Base-by-base conservation (phyloP, 1,140 invertebrate species). In the Zaprionus ghesquierei region DNA sequence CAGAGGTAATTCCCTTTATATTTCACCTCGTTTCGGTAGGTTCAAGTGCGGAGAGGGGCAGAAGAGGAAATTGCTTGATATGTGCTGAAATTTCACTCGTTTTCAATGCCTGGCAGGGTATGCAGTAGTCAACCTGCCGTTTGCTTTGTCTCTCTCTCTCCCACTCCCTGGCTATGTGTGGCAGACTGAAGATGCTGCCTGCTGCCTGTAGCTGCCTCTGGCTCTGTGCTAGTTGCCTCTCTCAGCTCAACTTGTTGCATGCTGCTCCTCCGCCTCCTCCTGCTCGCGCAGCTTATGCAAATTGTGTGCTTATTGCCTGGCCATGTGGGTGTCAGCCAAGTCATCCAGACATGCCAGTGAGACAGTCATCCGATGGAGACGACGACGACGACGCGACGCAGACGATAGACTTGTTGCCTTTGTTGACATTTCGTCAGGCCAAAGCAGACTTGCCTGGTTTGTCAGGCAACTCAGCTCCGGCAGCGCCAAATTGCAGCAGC, bases 351-450 rank as follows among this genome's bases (percentile, higher is more conserved):
- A 80, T 68, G 25, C 38, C 60, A 56, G 41, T 25, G 33, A 64
- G 51, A 15, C 38, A 56, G 46, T 25, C 50, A 53, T 59, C 54
- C 41, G 31, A 22, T 13, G n/a, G 20, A 9, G 10, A 46, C 41
- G 18, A 46, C 41, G 76, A 51, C 46, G 50, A 33, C 60, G 31
- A 80, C 65, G 64, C 63, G n/a, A 56, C 10, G 60, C 53, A 31
- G 33, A 55, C 77, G 79, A 86, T 86, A 86, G 81, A 86, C 81
- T 86, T 86, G 81, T 86, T 86, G 81, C 75, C 75, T 70, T 87
- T 87, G 81, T 86, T 86, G 81, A 86, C 81, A 86, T 86, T 86
- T 86, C 79, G 75, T 87, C 84, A 87, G 81, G 63, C 78, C 61
- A 41, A 76, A 58, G 49, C 49, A 54, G 66, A 59, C 69, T 69